Base-by-base conservation (phyloP, 2,113 vertebrate species). In the Hyperopisus bebe region DNA sequence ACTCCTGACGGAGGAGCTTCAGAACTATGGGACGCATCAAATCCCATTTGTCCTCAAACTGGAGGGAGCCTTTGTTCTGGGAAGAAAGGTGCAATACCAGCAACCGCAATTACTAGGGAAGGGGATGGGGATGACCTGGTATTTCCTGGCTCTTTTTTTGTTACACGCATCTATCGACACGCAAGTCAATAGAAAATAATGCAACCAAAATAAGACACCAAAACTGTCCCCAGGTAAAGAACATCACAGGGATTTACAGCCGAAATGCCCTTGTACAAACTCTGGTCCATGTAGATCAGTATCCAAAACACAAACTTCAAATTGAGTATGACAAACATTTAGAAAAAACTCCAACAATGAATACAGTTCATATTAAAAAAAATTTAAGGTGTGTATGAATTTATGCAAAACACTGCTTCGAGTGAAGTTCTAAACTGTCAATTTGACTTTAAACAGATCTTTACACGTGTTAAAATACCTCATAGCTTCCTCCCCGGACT, bases 1-100 rank as follows among this genome's bases (percentile, higher is more conserved):
- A 98, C 95, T 99, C 98, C 92, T 99, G 98, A 90, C 98, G 97
- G 91, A 99, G 97, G 93, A 99, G 97, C 94, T 99, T 99, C 94
- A 99, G 94, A 91, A 99, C 98, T 0, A 99, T 99, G 24, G 98
- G 98, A 62, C 98, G 97, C 98, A 99, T 99, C 93, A 97, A 97
- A 95, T 99, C 98, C 98, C 98, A 99, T 95, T 99, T 99, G 94
- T 99, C 98, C 95, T 99, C 98, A 95, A 99, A 99, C 86, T 99
- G 98, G 94, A 99, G 98, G 80, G 98, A 98, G 94, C 98, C 98
- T 97, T 99, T 99, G 97, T 99, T 99, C 98, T 97, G 90, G 90
- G 42, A 31, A 83, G 50, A 85, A 55, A n/a, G 58, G 10, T 13
- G 48, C 48, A 11, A 35, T 24, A 39, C 58, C 46, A 86, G 46